A percentile compares a stretch with the other conserved stretches of the same genome.
phyloP scores from a whole-genome alignment of 1,140 invertebrate species.

The Tetraneura akinire region DNA sequence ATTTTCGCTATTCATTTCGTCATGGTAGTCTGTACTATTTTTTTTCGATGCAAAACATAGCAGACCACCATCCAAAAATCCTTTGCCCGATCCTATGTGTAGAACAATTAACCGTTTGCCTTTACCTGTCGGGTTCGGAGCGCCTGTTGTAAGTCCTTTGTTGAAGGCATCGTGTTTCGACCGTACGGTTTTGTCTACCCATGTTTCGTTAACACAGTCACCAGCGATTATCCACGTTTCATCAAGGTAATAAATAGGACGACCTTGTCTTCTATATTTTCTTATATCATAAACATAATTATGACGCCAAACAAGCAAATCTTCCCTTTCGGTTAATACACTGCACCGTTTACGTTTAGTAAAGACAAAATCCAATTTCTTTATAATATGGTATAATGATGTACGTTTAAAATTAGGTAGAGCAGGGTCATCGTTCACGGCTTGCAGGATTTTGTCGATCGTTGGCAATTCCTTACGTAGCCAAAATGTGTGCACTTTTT shows the following conservation, averaged over 20 bases:
- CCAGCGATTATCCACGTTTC: conserved; percentile 16
- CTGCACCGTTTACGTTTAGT: neutral
- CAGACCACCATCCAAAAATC: neutral
- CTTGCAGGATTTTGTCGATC: neutral
- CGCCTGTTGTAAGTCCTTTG: neutral
- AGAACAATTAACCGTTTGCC: conserved; percentile 17
- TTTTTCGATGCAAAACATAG: neutral
- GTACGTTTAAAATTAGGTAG: too few species aligned
- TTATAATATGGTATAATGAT: neutral
- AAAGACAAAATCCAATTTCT: conserved; percentile 1
- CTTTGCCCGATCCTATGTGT: neutral
- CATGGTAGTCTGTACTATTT: neutral
- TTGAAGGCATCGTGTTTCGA: conserved; percentile 10
- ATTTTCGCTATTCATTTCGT: neutral
- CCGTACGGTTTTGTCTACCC: neutral
- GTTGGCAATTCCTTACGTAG: neutral
- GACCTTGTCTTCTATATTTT: conserved; percentile 7
- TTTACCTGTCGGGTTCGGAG: conserved; percentile 11
- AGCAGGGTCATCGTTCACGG: too few species aligned
- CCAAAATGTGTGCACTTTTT: neutral
- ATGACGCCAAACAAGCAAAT: conserved; percentile 15
- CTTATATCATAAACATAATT: conserved; percentile 22
- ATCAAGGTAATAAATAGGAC: conserved; percentile 1
- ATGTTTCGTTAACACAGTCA: neutral
- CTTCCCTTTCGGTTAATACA: conserved; percentile 21